Conservation (phyloP, 64 coral and sea anemone genomes). For the Pocillopora damicornis region DNA sequence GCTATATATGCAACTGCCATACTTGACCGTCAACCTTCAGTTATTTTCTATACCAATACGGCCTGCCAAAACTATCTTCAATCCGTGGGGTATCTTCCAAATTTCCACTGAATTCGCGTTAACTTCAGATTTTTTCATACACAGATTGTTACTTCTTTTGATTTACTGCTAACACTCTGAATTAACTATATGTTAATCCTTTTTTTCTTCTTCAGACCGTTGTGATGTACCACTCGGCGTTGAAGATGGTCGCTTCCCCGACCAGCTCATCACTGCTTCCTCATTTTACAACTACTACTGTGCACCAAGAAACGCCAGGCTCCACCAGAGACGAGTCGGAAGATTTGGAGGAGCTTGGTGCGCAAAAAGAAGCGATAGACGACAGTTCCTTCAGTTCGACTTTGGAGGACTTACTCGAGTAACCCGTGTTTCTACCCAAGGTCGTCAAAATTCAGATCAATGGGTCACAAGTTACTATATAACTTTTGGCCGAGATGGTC, state of each 20-base stretch:
- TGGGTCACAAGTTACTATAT: slow-evolving; percentile 80
- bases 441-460: slow-evolving; percentile 70
- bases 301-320: slow-evolving; percentile 50
- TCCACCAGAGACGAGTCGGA: slow-evolving; percentile 28
- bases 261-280: slow-evolving; percentile 67
- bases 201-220: neutral
- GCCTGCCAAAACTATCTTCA: too few species aligned
- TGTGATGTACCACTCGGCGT: slow-evolving; percentile 74
- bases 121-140: too few species aligned
- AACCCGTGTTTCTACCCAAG: slow-evolving; percentile 65
- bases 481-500: slow-evolving; percentile 64
- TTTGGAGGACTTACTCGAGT: slow-evolving; percentile 63
- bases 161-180: too few species aligned
- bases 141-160: too few species aligned
- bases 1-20: too few species aligned
- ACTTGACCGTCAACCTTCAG: too few species aligned
- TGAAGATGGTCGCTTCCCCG: slow-evolving; percentile 80
- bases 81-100: too few species aligned
- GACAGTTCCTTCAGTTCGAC: slow-evolving; percentile 73
- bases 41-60: too few species aligned
- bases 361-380: slow-evolving; percentile 15
- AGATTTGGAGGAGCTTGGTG: slow-evolving; percentile 51
- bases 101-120: too few species aligned
- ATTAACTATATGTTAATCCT: too few species aligned
- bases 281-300: slow-evolving; percentile 51